Base-by-base conservation (phyloP, 2,113 vertebrate species). In the Barnardius zonarius region DNA sequence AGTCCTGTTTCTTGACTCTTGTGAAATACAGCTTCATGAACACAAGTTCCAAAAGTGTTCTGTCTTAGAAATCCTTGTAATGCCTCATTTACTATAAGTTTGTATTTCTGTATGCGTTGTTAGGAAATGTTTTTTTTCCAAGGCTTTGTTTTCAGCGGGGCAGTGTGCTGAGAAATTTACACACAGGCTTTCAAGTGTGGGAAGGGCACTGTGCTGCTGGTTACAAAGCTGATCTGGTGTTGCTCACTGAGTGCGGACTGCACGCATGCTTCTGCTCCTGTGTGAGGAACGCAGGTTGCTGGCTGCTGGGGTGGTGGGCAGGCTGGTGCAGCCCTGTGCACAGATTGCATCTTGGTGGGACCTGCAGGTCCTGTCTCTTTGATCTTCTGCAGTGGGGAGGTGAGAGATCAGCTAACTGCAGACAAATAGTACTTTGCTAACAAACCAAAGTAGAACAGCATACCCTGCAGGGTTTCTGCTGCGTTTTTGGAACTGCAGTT, bases 361-460 rank as follows among this genome's bases (percentile, higher is more conserved):
- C 49, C 54, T 44, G 54, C 39, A 24, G 51, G 43, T 17, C 43
- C 27, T 19, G 1, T 5, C 25, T 23, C 19, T 33, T 33, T 20
- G 11, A 3, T 28, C 35, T 33, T 5, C 28, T 4, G 37, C 22
- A 3, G 14, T 3, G 25, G 25, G 37, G 39, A 18, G 44, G 20
- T 5, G 19, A 28, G 62, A 20, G 20, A 28, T n/a, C 16, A 25
- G 55, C 13, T 12, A 4, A 10, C 39, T 54, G 37, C 61, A 52
- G 39, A 10, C 4, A 5, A 22, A 16, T 1, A 5, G 23, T 9
- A 2, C 11, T 31, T 33, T 33, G 33, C 12, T 27, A 43, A 0
- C 2, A 3, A 2, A 24, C 8, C 23, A n/a, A 44, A 22, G 19
- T 9, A 11, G 25, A 54, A 8, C 20, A 0, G 1, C 2, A 0